These are phyloP conservation scores for Phalangium opilio DNA, from an alignment of 2,888 invertebrate genomes.

Conservation along the genomic window DNA sequence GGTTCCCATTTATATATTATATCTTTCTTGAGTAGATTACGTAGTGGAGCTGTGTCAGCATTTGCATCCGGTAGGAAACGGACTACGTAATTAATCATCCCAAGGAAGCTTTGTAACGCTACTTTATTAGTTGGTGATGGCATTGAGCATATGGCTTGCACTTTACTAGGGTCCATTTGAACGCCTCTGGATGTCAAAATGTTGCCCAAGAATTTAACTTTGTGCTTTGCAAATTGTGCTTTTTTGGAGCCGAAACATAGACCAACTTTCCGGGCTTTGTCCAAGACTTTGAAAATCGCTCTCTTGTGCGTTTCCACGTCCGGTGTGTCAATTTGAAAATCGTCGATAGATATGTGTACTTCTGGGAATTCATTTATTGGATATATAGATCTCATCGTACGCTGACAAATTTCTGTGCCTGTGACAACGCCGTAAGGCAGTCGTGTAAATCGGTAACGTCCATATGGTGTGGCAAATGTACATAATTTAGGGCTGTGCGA, in stretches of 20 bases:
- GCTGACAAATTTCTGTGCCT: slow-evolving; percentile 27
- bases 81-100: slow-evolving; percentile 1
- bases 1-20: slow-evolving; percentile 13
- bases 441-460: slow-evolving; percentile 25
- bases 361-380: not conserved
- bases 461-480: slow-evolving; percentile 28
- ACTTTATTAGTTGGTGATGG: slow-evolving; percentile 2
- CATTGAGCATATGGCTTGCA: slow-evolving; percentile 1
- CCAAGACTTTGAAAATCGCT: slow-evolving; percentile 3
- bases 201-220: slow-evolving; percentile 6
- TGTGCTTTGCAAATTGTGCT: slow-evolving; percentile 2
- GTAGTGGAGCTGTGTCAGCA: not conserved
- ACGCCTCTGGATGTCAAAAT: slow-evolving; percentile 5
- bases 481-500: slow-evolving; percentile 24
- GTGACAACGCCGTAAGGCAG: slow-evolving; percentile 26
- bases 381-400: slow-evolving; percentile 7
- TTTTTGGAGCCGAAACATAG: slow-evolving; percentile 1
- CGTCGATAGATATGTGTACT: slow-evolving; percentile 3
- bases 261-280: not conserved
- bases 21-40: slow-evolving; percentile 2
- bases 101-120: slow-evolving; percentile 5
- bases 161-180: slow-evolving; percentile 2
- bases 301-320: not conserved
- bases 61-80: not conserved
- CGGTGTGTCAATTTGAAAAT: not conserved